Percentiles rank a stretch among this genome's conserved stretches.
Evolutionary conservation across 2,888 invertebrate species (phyloP).

Genomic region (Euzophera pinguis): DNA sequence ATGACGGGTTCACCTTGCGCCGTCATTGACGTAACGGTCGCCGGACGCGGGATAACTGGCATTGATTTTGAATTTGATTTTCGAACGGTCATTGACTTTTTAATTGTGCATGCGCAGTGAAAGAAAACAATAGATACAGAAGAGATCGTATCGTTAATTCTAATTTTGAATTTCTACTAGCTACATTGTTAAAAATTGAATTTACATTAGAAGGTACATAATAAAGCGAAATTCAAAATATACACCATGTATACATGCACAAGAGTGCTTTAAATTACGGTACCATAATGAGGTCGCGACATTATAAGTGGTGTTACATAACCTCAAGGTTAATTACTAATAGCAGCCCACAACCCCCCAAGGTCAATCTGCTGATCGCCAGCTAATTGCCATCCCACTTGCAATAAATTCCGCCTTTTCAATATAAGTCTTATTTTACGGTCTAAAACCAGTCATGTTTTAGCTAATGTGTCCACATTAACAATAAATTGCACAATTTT

Average conservation of each 20-base stretch:
- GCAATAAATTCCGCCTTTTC: slow-evolving; percentile 1
- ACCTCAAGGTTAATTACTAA: slow-evolving; percentile 18
- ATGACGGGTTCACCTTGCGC: slow-evolving; percentile 41
- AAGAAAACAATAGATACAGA: slow-evolving; percentile 8
- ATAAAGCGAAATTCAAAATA: no score
- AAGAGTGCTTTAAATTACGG: slow-evolving; percentile 19
- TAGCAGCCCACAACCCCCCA: slow-evolving; percentile 11
- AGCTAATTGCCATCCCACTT: slow-evolving; percentile 2
- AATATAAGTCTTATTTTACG: neutral
- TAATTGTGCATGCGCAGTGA: slow-evolving; percentile 12
- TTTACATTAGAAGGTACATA: no score
- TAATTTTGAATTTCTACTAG: no score
- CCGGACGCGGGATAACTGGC: slow-evolving; percentile 36
- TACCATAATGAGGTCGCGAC: slow-evolving; percentile 20
- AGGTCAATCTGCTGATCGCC: neutral
- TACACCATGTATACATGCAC: slow-evolving; percentile 3
- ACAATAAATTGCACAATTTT: no score
- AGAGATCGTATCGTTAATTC: no score
- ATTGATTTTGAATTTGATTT: slow-evolving; percentile 48
- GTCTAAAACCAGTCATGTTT: no score
- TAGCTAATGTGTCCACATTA: no score
- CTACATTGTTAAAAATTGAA: no score
- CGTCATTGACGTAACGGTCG: slow-evolving; percentile 57
- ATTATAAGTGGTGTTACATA: slow-evolving; percentile 18
- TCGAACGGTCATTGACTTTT: slow-evolving; percentile 19